phyloP scores from a whole-genome alignment of 2,888 invertebrate species.

The Toxonevra muliebris region DNA sequence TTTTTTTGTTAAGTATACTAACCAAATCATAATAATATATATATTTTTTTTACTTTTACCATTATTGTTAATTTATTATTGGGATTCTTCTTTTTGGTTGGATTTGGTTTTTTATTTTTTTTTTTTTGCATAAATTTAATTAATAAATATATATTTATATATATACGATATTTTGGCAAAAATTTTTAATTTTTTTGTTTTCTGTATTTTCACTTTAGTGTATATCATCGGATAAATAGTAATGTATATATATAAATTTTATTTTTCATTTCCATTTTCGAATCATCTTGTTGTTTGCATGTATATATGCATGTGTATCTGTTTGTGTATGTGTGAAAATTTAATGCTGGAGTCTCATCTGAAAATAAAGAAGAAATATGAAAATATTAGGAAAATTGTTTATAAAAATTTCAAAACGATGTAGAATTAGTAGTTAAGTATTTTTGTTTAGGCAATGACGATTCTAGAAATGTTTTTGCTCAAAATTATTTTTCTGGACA shows the following conservation, averaged over 20 bases:
- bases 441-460: too few species aligned
- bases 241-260: conserved; percentile 40
- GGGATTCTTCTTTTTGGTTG: conserved; percentile 22
- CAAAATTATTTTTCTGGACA: too few species aligned
- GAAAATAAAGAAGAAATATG: conserved; percentile 36
- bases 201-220: conserved; percentile 35
- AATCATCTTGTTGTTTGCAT: conserved; percentile 19
- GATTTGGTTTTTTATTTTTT: conserved; percentile 25
- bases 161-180: conserved; percentile 45
- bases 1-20: conserved; percentile 25
- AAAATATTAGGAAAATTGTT: conserved; percentile 38
- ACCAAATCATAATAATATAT: conserved; percentile 16
- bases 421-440: neutral
- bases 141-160: conserved; percentile 46
- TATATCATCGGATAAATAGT: conserved; percentile 46
- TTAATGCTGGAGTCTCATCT: conserved; percentile 49
- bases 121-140: conserved; percentile 40
- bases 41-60: conserved; percentile 13
- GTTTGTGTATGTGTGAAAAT: conserved; percentile 28
- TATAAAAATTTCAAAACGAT: conserved; percentile 31
- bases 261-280: conserved; percentile 30
- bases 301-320: conserved; percentile 31
- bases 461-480: too few species aligned
- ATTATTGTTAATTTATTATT: conserved; percentile 25
- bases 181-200: conserved; percentile 43